These are phyloP conservation scores for Gallirallus australis DNA, from an alignment of 2,797 vertebrate species.

Conservation along the genomic window DNA sequence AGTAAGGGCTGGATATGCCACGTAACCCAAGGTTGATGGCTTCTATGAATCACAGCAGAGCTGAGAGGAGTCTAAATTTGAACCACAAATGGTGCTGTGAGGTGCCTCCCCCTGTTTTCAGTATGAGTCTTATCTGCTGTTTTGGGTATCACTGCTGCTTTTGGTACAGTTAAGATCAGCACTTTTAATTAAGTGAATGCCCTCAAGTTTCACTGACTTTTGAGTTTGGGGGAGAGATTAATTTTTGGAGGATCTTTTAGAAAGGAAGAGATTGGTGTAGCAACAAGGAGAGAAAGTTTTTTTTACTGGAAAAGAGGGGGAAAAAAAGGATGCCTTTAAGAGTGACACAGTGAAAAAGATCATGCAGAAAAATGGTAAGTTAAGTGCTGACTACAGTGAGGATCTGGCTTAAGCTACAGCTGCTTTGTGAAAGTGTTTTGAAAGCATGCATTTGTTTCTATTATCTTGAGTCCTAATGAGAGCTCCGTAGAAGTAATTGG, in stretches of 20 bases:
- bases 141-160: background rate
- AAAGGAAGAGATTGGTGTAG: background rate
- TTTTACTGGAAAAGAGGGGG: background rate
- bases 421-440: background rate
- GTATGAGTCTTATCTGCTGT: background rate
- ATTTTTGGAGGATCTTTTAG: background rate
- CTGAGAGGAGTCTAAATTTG: background rate
- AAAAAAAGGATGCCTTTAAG: background rate
- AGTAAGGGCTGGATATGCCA: background rate
- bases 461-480: conserved; percentile 10
- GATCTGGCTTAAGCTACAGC: background rate
- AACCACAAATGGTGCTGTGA: background rate
- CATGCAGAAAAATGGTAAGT: background rate
- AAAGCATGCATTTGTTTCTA: background rate
- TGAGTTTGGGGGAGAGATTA: background rate
- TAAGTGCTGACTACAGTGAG: background rate
- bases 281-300: background rate
- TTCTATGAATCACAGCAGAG: background rate
- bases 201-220: background rate
- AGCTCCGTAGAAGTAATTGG: background rate
- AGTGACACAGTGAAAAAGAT: background rate
- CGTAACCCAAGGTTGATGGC: fast-evolving
- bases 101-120: background rate
- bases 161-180: background rate
- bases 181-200: background rate